Conservation (phyloP, 2,797 vertebrate genomes). For the Myripristis murdjan region DNA sequence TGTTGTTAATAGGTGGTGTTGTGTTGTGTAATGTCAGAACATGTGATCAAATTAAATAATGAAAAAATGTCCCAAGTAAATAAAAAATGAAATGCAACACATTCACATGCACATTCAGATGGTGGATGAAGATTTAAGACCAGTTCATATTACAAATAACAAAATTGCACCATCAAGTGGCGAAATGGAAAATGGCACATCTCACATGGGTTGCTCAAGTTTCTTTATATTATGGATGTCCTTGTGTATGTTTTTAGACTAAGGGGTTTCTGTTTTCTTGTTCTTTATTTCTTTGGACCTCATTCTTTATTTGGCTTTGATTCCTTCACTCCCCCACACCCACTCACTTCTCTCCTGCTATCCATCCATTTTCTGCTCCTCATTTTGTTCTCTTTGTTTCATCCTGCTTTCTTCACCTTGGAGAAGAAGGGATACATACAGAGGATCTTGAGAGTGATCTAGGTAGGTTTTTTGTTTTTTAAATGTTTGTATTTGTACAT, state of each 20-base stretch:
- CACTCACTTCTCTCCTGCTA: slow-evolving; percentile 78
- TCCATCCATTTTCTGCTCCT: slow-evolving; percentile 81
- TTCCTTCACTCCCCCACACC: slow-evolving; percentile 54
- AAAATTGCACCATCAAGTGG: slow-evolving; percentile 82
- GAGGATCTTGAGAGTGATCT: slow-evolving; percentile 97
- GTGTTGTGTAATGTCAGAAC: background rate
- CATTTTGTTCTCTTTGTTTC: slow-evolving; percentile 65
- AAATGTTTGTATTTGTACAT: slow-evolving; percentile 11
- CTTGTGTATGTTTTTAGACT: slow-evolving; percentile 50
- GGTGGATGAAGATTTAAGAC: background rate
- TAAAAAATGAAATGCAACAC: slow-evolving; percentile 8
- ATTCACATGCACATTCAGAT: slow-evolving; percentile 20
- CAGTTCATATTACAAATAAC: slow-evolving; percentile 27
- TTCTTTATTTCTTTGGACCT: slow-evolving; percentile 54
- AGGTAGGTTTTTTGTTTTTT: slow-evolving; percentile 85
- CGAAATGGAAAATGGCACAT: slow-evolving; percentile 31
- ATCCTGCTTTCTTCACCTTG: slow-evolving; percentile 91
- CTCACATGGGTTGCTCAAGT: background rate
- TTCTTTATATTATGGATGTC: background rate
- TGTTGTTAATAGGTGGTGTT: background rate
- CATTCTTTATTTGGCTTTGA: slow-evolving; percentile 55
- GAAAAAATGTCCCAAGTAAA: slow-evolving; percentile 2
- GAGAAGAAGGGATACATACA: slow-evolving; percentile 99
- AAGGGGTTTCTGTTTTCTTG: slow-evolving; percentile 63
- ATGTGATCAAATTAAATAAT: background rate